Conservation (phyloP, 2,888 invertebrate species). For the Panopea generosa region DNA sequence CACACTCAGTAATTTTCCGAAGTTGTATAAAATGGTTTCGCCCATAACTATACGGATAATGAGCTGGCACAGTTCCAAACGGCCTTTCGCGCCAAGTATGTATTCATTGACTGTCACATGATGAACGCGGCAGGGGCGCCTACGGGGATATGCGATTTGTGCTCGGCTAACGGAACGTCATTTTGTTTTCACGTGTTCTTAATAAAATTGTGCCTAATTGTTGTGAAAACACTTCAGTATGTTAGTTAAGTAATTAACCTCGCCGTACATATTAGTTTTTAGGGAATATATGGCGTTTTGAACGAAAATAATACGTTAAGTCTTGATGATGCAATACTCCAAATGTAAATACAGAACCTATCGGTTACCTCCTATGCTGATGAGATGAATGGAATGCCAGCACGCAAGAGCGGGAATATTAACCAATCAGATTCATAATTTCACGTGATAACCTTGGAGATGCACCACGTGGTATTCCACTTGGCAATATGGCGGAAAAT, state of each 20-base stretch:
- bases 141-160: too few relatives aligned
- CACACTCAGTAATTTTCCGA: conserved; percentile 43
- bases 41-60: conserved; percentile 24
- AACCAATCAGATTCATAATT: conserved; percentile 62
- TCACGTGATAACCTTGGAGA: conserved; percentile 61
- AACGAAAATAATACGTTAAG: background rate
- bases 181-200: too few relatives aligned
- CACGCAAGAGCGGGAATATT: conserved; percentile 58
- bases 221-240: too few relatives aligned
- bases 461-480: conserved; percentile 45
- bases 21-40: conserved; percentile 36
- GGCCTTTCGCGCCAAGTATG: conserved; percentile 58
- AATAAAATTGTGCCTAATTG: too few relatives aligned
- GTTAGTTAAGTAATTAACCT: too few relatives aligned
- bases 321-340: conserved; percentile 57
- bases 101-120: conserved; percentile 61
- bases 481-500: conserved; percentile 59
- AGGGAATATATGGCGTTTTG: background rate
- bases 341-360: conserved; percentile 6
- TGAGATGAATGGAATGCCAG: conserved; percentile 75
- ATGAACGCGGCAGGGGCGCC: conserved; percentile 28
- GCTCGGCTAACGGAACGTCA: too few relatives aligned
- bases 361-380: conserved; percentile 43
- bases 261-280: too few relatives aligned
- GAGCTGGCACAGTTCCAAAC: conserved; percentile 50